Evolutionary conservation across 2,888 invertebrate genomes (phyloP), one percentile per base, ranked within the genome.

Genomic region (Acanthococcus lagerstroemiae): DNA sequence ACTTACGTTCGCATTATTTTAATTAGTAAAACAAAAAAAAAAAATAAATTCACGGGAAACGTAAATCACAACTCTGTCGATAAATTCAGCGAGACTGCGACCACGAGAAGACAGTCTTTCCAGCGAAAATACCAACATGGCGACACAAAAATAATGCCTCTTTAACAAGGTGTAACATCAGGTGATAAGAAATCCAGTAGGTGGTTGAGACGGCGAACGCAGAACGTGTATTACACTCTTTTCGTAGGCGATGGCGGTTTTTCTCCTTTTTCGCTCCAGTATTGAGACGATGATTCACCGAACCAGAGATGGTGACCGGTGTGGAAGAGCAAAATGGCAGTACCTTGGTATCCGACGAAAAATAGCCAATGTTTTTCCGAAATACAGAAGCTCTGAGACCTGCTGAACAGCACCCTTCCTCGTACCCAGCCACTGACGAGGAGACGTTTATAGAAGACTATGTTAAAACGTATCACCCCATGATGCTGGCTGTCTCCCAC

Each of bases 241-340:
- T 45, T 45, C 46, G 46, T 45, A 45, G 46, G 46, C 46, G 46
- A 45, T 45, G n/a, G n/a, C n/a, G n/a, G n/a, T n/a, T n/a, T n/a
- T n/a, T n/a, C n/a, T n/a, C n/a, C n/a, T n/a, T n/a, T n/a, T n/a
- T n/a, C n/a, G n/a, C n/a, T n/a, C n/a, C n/a, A n/a, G n/a, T n/a
- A n/a, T n/a, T n/a, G n/a, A n/a, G n/a, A n/a, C n/a, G n/a, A n/a
- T n/a, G n/a, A n/a, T n/a, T n/a, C n/a, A n/a, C n/a, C n/a, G n/a
- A n/a, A n/a, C n/a, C n/a, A n/a, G n/a, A n/a, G n/a, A n/a, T n/a
- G n/a, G n/a, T n/a, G n/a, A n/a, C n/a, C n/a, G n/a, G n/a, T n/a
- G n/a, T n/a, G n/a, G n/a, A n/a, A n/a, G n/a, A n/a, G n/a, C n/a
- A n/a, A n/a, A n/a, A n/a, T n/a, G n/a, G n/a, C n/a, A n/a, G n/a